phyloP scores from a whole-genome alignment of 2,888 invertebrate genomes.

The Drymonia ruficornis region DNA sequence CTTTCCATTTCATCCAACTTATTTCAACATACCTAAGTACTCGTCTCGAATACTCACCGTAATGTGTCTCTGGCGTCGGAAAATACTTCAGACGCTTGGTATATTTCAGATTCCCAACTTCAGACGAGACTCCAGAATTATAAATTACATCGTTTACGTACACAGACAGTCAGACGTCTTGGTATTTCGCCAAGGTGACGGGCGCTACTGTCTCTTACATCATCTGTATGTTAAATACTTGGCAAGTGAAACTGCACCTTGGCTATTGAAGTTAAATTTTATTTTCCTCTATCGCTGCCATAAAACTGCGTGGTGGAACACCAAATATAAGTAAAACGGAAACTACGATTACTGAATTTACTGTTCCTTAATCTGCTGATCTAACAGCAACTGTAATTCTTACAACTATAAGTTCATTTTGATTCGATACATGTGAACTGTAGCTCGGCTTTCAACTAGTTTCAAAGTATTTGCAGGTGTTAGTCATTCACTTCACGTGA shows the following conservation, averaged over 20 bases:
- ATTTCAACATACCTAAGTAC: too few relatives aligned
- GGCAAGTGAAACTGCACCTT: constrained; percentile 24
- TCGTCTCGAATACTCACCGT: neutral
- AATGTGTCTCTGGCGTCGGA: neutral
- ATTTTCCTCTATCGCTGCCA: neutral
- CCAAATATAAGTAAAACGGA: constrained; percentile 11
- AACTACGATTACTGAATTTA: constrained; percentile 14
- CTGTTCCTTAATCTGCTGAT: constrained; percentile 4
- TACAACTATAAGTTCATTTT: constrained; percentile 13
- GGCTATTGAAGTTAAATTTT: neutral
- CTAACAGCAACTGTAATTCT: constrained; percentile 12
- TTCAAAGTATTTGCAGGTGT: constrained; percentile 25
- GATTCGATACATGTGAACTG: constrained; percentile 7
- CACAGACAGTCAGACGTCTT: constrained; percentile 48
- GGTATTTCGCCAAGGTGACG: constrained; percentile 58
- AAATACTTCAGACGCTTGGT: constrained; percentile 8
- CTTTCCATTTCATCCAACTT: too few relatives aligned
- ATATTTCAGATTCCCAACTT: constrained; percentile 34
- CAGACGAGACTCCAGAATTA: constrained; percentile 51
- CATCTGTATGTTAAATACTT: constrained; percentile 24
- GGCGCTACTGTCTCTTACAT: constrained; percentile 47
- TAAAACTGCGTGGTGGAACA: constrained; percentile 12
- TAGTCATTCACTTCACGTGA: constrained; percentile 47
- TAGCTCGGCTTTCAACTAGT: constrained; percentile 7
- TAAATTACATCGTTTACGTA: constrained; percentile 49